Conservation (phyloP, 1,140 invertebrate genomes). For the Brachionus rubens region DNA sequence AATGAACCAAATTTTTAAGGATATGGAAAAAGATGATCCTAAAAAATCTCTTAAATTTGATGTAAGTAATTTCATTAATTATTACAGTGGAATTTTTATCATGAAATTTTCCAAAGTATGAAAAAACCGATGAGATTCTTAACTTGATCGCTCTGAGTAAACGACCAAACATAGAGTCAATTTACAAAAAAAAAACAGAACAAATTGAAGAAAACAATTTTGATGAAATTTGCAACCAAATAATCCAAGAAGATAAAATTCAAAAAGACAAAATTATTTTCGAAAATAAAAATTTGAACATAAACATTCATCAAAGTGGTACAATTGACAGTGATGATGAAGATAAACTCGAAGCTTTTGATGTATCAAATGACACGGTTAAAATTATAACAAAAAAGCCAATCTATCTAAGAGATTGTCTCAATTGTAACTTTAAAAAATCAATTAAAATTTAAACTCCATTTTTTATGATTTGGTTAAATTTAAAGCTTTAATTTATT, state of each 20-base stretch:
- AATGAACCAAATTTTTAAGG: background rate
- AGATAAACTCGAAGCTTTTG: background rate
- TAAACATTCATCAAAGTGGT: slow-evolving; percentile 8
- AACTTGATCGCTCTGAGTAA: background rate
- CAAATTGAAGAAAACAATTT: background rate
- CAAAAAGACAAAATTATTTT: slow-evolving; percentile 15
- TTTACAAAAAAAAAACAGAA: background rate
- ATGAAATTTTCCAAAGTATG: background rate
- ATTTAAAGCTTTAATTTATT: slow-evolving; percentile 30
- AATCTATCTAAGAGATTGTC: slow-evolving; percentile 24
- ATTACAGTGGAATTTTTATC: background rate
- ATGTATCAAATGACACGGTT: slow-evolving; percentile 10
- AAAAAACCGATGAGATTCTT: background rate
- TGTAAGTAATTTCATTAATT: background rate
- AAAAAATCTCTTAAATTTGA: slow-evolving; percentile 37
- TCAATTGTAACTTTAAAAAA: background rate
- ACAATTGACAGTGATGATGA: background rate
- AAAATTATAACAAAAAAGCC: slow-evolving; percentile 1
- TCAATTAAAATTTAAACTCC: no score
- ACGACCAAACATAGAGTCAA: background rate
- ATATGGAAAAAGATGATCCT: background rate
- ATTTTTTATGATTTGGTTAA: background rate
- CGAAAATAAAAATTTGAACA: slow-evolving; percentile 19
- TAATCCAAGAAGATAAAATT: background rate
- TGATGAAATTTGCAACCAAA: background rate